These are phyloP conservation scores for Hypsopygia costalis DNA, from an alignment of 2,888 invertebrate species.

Conservation along the genomic window DNA sequence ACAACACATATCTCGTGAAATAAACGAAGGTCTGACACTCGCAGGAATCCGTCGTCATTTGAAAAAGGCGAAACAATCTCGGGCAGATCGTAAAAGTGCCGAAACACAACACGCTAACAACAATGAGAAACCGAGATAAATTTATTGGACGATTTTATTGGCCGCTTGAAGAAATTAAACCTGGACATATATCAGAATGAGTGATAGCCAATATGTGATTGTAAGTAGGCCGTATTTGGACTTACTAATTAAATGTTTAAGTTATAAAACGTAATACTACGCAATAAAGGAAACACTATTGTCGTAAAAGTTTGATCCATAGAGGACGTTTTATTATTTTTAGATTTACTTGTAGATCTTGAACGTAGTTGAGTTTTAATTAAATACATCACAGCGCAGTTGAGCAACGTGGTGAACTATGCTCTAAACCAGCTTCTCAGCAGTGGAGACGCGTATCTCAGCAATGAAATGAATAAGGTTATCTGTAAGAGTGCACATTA, in stretches of 20 bases:
- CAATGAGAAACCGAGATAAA: conserved; percentile 44
- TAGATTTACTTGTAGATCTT: too few relatives aligned
- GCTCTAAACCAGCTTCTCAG: too few relatives aligned
- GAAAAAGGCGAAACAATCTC: conserved; percentile 24
- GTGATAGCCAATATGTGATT: conserved; percentile 30
- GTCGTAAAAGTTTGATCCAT: too few relatives aligned
- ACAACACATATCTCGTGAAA: conserved; percentile 18
- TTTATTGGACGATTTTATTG: conserved; percentile 57
- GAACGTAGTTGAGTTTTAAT: too few relatives aligned
- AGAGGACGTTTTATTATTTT: too few relatives aligned
- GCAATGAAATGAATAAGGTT: too few relatives aligned
- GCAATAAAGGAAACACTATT: not conserved
- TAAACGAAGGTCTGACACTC: conserved; percentile 18
- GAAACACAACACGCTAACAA: conserved; percentile 46
- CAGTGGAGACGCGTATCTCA: too few relatives aligned
- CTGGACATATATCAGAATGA: conserved; percentile 49
- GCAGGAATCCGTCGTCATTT: conserved; percentile 15
- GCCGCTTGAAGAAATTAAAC: conserved; percentile 51
- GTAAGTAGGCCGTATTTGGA: conserved; percentile 8
- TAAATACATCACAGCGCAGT: too few relatives aligned
- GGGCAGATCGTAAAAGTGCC: conserved; percentile 44
- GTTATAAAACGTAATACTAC: not conserved
- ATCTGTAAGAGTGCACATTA: too few relatives aligned
- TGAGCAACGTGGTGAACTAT: too few relatives aligned
- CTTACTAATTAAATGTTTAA: conserved; percentile 12